Evolutionary conservation across 2,113 vertebrate species (phyloP).

Genomic region (Eudyptes chrysolophus): DNA sequence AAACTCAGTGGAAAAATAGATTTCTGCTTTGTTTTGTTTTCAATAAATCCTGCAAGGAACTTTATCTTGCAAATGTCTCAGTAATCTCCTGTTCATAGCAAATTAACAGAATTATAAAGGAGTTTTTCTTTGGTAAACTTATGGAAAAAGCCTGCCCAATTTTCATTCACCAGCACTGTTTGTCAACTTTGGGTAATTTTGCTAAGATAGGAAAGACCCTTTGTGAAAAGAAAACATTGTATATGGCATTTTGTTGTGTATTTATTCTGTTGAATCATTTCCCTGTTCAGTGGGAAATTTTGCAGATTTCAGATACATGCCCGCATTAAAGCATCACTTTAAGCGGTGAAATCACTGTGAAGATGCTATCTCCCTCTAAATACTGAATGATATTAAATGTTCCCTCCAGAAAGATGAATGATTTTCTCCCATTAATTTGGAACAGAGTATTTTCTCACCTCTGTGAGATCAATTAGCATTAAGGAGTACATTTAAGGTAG

Average conservation of each 20-base stretch:
- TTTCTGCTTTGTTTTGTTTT: background rate
- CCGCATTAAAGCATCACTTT: background rate
- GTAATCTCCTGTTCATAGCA: background rate
- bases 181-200: background rate
- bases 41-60: background rate
- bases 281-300: background rate
- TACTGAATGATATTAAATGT: background rate
- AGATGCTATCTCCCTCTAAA: background rate
- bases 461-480: slow-evolving; percentile 43
- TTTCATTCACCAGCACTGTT: background rate
- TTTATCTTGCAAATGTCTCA: background rate
- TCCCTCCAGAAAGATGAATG: slow-evolving; percentile 14
- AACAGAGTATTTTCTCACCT: slow-evolving; percentile 22
- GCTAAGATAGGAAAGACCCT: background rate
- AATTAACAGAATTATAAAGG: background rate
- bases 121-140: background rate
- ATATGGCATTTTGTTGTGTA: background rate
- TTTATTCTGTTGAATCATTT: background rate
- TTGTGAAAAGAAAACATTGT: background rate
- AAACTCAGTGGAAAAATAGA: background rate
- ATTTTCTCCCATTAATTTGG: slow-evolving; percentile 23
- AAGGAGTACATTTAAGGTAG: slow-evolving; percentile 43
- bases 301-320: background rate
- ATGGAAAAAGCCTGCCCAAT: background rate
- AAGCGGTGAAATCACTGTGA: background rate